These are phyloP conservation scores for Drosophila limbata DNA, from an alignment of 2,888 invertebrate genomes.

Conservation along the genomic window DNA sequence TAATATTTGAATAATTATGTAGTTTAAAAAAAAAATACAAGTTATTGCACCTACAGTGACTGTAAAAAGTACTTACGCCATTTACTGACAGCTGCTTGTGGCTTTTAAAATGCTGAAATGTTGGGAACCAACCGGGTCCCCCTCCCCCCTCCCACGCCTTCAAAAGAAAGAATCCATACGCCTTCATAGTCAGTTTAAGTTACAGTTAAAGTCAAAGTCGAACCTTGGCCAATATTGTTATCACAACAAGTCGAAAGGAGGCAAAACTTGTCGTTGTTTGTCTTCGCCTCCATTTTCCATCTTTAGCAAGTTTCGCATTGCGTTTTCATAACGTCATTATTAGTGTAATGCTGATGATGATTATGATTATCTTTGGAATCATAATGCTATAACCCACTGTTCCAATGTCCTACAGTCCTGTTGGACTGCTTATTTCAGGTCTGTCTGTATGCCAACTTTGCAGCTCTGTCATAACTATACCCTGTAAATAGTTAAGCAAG, in stretches of 20 bases:
- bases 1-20: too few relatives aligned
- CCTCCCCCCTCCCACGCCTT: not conserved
- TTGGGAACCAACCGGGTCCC: slow-evolving; percentile 3
- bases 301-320: slow-evolving; percentile 34
- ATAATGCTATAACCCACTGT: slow-evolving; percentile 38
- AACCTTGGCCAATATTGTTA: slow-evolving; percentile 43
- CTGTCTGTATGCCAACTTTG: slow-evolving; percentile 21
- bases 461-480: slow-evolving; percentile 2
- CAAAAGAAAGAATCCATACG: not conserved
- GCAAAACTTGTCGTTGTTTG: slow-evolving; percentile 41
- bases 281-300: slow-evolving; percentile 22
- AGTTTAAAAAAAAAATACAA: not conserved
- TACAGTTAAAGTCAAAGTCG: slow-evolving; percentile 13
- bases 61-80: slow-evolving; percentile 2
- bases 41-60: slow-evolving; percentile 4
- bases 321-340: slow-evolving; percentile 20
- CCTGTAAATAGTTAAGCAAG: not conserved
- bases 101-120: slow-evolving; percentile 32
- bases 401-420: slow-evolving; percentile 18
- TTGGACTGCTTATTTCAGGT: slow-evolving; percentile 23
- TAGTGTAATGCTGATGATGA: slow-evolving; percentile 11
- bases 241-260: slow-evolving; percentile 36
- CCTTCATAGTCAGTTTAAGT: slow-evolving; percentile 4
- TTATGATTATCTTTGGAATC: slow-evolving; percentile 18
- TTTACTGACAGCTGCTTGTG: not conserved